Percentiles rank a stretch among this genome's conserved stretches.
Conservation (phyloP, 2,113 vertebrate genomes). For the Eira barbara region DNA sequence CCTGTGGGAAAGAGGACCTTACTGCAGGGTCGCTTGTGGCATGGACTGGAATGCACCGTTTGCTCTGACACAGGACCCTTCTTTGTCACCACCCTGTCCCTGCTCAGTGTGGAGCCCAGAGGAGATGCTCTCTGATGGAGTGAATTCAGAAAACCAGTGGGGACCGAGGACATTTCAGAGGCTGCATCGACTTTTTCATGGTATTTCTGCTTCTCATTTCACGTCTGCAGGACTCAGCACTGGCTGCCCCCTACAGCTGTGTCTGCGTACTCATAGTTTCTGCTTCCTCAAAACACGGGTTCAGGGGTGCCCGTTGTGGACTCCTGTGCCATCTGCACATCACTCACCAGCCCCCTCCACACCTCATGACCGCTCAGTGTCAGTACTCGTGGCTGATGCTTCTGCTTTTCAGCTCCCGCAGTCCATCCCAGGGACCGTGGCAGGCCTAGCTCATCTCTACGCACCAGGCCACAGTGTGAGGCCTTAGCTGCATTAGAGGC, state of each 20-base stretch:
- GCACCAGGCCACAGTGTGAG: rapidly evolving
- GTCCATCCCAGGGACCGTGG: background rate
- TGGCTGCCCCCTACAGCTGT: rapidly evolving
- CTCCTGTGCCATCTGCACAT: rapidly evolving
- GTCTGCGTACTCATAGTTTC: background rate
- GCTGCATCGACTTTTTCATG: background rate
- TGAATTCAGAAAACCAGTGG: background rate
- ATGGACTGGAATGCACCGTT: rapidly evolving
- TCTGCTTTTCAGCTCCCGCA: background rate
- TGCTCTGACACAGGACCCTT: rapidly evolving
- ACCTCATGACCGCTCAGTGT: rapidly evolving
- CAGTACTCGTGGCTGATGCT: rapidly evolving
- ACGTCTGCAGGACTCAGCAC: rapidly evolving
- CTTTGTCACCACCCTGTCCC: rapidly evolving
- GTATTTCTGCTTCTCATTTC: background rate
- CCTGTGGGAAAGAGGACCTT: background rate
- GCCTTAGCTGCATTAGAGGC: rapidly evolving
- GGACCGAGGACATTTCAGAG: background rate
- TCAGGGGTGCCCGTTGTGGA: rapidly evolving
- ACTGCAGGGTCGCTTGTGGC: rapidly evolving
- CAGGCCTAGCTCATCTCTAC: background rate
- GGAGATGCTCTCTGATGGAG: rapidly evolving
- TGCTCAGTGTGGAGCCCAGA: no score
- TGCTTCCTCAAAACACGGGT: background rate
- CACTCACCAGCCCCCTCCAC: background rate